A percentile compares a stretch with the other conserved stretches of the same genome.
These are phyloP conservation scores for Polylopha cassiicola DNA, from an alignment of 2,888 invertebrate genomes.

Conservation along the genomic window DNA sequence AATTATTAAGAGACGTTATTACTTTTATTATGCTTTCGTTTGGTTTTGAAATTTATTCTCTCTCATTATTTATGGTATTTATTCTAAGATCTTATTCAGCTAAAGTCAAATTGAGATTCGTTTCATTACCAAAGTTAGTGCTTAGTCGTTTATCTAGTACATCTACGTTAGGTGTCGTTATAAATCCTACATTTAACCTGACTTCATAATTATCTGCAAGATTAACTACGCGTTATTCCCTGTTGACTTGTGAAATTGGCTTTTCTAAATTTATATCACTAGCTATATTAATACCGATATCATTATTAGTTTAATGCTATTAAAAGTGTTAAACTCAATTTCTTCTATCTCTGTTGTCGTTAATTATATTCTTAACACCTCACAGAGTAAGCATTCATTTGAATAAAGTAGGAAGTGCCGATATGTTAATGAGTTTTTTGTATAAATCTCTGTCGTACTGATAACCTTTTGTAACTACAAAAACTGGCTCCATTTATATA, in stretches of 20 bases:
- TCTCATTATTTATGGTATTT: too few relatives aligned
- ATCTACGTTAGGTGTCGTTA: constrained; percentile 7
- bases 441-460: constrained; percentile 28
- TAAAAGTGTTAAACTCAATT: constrained; percentile 18
- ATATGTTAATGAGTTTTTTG: constrained; percentile 32
- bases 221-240: constrained; percentile 15
- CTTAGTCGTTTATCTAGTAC: background rate
- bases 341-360: constrained; percentile 17
- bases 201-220: constrained; percentile 15
- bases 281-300: constrained; percentile 4
- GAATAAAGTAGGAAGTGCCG: constrained; percentile 29
- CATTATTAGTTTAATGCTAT: constrained; percentile 12
- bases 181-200: constrained; percentile 18
- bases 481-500: constrained; percentile 27
- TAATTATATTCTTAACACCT: constrained; percentile 26
- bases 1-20: too few relatives aligned
- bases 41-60: too few relatives aligned
- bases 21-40: too few relatives aligned
- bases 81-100: too few relatives aligned
- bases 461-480: constrained; percentile 24
- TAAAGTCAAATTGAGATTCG: too few relatives aligned
- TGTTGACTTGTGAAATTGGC: constrained; percentile 13
- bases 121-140: background rate
- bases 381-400: constrained; percentile 23
- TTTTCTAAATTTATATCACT: constrained; percentile 3